Base-by-base conservation (phyloP, 2,797 vertebrate genomes). In the Anguilla obscura region DNA sequence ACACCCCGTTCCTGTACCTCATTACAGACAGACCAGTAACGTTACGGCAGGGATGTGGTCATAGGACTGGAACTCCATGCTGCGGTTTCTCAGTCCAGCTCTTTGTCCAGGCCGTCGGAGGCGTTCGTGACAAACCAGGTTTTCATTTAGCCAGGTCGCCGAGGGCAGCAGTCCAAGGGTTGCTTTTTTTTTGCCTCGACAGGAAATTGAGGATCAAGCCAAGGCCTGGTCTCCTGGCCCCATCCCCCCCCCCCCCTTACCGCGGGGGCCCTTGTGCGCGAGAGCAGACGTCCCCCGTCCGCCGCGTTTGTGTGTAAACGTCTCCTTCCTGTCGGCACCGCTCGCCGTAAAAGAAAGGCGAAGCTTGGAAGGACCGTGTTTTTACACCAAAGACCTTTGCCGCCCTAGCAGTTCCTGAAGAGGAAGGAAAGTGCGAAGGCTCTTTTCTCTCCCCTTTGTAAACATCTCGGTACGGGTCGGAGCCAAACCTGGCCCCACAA, bases 121-220 rank as follows among this genome's bases (percentile, higher is more conserved):
- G 30, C 16, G 30, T 40, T 76, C 33, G 14, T 16, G 14, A 76
- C 18, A 14, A 76, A 76, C 10, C 33, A 18, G 71, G 71, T 36
- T 76, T 76, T 76, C 71, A 40, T 76, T 76, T 76, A 76, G 71
- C 12, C 16, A 76, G 71, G 30, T 76, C 33, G 71, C 71, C 71
- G 40, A 76, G 71, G 30, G 71, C 33, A 40, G 71, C 14, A 18
- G 71, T 76, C 14, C 71, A 76, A 76, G 71, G 71, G 71, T 76
- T 36, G 71, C 18, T 36, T 76, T 76, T 76, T 76, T 76, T 76
- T 76, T 76, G 33, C 71, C 30, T 16, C 33, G 7, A 76, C 71
- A 76, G 71, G 71, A 76, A 76, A 76, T 76, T 76, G 71, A 40
- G 71, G 71, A 33, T 76, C 71, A 76, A 40, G 71, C 71, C 16